A percentile compares a stretch with the other conserved stretches of the same genome.
These are phyloP conservation scores for Hafferia zeledoni DNA, from an alignment of 2,797 vertebrate species.

Conservation along the genomic window DNA sequence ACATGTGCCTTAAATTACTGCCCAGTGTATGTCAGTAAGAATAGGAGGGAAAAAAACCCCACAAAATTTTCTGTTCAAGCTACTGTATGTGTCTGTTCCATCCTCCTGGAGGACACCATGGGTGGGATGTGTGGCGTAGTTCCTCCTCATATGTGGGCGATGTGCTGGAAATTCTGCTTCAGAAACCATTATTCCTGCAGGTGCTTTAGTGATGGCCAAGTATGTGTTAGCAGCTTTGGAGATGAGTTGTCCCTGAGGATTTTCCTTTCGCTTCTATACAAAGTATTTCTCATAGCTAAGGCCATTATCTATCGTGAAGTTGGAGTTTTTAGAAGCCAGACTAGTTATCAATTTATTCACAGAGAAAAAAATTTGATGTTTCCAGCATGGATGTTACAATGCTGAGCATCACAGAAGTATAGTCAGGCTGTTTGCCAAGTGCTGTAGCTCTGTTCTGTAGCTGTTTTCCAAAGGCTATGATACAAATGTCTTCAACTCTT, in stretches of 20 bases:
- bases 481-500: slow-evolving; percentile 24
- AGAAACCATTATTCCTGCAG: slow-evolving; percentile 25
- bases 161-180: neutral
- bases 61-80: neutral
- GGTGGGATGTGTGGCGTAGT: neutral
- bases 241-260: neutral
- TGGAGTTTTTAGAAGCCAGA: neutral
- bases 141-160: accelerated
- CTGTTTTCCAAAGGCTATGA: slow-evolving; percentile 14
- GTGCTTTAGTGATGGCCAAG: slow-evolving; percentile 23
- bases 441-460: neutral
- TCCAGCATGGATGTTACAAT: neutral
- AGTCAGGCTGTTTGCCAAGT: slow-evolving; percentile 25
- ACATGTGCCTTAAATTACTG: neutral
- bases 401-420: neutral
- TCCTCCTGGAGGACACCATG: neutral
- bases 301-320: neutral
- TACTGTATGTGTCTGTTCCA: neutral
- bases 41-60: neutral
- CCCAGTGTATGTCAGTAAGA: neutral
- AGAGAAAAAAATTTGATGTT: neutral
- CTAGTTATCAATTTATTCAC: slow-evolving; percentile 12
- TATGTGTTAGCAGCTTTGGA: slow-evolving; percentile 9
- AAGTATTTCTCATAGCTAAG: slow-evolving; percentile 5
- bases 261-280: slow-evolving; percentile 4